phyloP scores from a whole-genome alignment of 2,113 vertebrate genomes.

The Turnix velox region DNA sequence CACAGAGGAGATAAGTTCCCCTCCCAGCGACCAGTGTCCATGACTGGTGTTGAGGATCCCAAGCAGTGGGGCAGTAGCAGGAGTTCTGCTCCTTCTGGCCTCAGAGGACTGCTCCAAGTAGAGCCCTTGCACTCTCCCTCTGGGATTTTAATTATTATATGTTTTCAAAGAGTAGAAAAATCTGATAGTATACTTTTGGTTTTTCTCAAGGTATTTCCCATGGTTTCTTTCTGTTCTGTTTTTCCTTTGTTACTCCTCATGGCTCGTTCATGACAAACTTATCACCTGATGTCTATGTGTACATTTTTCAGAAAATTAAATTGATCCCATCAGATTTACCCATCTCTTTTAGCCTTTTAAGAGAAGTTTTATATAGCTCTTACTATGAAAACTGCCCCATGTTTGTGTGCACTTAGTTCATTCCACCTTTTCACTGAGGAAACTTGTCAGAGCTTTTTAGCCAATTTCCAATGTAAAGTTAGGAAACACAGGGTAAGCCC shows the following conservation, averaged over 20 bases:
- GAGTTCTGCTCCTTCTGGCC: neutral
- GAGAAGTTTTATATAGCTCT: neutral
- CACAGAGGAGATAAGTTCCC: neutral
- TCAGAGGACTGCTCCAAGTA: neutral
- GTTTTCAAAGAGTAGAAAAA: neutral
- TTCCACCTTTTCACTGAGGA: neutral
- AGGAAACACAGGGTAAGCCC: neutral
- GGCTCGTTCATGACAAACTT: neutral
- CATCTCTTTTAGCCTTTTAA: neutral
- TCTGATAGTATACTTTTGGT: too few relatives aligned
- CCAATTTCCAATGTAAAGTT: neutral
- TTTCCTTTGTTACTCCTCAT: neutral
- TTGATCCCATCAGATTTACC: neutral
- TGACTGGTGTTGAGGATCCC: neutral
- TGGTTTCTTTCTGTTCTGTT: neutral
- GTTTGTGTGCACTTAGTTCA: neutral
- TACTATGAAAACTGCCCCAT: neutral
- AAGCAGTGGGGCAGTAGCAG: fast-evolving
- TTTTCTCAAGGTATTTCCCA: neutral
- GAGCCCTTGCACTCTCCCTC: fast-evolving
- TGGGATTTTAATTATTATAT: neutral
- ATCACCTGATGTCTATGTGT: neutral
- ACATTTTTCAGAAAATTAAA: neutral
- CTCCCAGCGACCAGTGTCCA: neutral
- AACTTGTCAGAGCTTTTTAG: neutral